phyloP scores from a whole-genome alignment of 2,113 vertebrate genomes.

The Pygoscelis antarcticus region DNA sequence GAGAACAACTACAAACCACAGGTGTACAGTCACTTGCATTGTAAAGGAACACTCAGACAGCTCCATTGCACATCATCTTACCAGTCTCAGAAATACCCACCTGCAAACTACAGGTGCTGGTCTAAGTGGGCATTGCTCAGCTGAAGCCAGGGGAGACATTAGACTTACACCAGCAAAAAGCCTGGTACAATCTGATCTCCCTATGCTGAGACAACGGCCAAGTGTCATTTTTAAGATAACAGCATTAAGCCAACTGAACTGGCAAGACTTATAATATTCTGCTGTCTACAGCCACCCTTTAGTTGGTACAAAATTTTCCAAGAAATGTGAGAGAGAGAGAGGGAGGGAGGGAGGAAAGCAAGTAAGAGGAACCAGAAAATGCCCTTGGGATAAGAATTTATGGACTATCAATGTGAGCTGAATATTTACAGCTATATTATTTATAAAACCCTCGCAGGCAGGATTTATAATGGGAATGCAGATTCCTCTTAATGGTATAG shows the following conservation, averaged over 20 bases:
- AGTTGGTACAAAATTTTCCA: not conserved
- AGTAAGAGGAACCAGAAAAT: not conserved
- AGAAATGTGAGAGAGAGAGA: not conserved
- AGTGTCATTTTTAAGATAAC: not conserved
- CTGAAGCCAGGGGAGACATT: not conserved
- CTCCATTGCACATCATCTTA: not conserved
- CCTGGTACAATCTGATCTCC: not conserved
- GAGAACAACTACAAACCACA: not conserved
- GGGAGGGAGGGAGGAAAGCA: not conserved
- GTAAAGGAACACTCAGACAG: not conserved
- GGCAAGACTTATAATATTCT: not conserved
- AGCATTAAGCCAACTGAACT: not conserved
- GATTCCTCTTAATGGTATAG: not conserved
- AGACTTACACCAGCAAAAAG: not conserved
- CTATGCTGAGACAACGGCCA: not conserved
- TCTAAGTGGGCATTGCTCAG: not conserved
- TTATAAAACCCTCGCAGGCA: not conserved
- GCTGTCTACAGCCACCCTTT: not conserved
- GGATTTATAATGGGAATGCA: not conserved
- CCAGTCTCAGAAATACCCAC: not conserved
- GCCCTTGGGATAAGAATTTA: not conserved
- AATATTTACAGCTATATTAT: constrained; percentile 29
- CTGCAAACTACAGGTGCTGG: not conserved
- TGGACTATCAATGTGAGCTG: not conserved
- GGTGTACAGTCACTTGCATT: not conserved